Evolutionary conservation across 2,113 vertebrate species (phyloP).

Genomic region (Arizona elegans): DNA sequence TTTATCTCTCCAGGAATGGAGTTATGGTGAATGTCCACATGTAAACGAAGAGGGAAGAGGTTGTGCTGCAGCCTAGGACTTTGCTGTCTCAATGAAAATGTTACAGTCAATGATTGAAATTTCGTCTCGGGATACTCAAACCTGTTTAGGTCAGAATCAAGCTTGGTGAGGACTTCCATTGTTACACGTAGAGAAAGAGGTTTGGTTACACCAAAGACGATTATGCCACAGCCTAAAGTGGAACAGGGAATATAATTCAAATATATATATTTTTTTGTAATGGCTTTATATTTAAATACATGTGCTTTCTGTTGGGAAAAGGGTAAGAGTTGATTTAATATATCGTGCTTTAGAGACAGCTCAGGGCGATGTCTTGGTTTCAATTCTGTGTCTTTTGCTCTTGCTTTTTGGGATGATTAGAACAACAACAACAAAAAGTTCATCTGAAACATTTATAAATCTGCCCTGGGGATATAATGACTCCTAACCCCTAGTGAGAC

Average conservation of each 20-base stretch:
- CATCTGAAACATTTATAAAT: neutral
- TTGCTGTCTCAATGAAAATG: neutral
- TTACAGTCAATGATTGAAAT: slow-evolving; percentile 22
- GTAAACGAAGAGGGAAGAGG: neutral
- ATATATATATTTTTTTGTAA: neutral
- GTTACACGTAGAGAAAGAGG: slow-evolving; percentile 16
- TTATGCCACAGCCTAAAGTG: neutral
- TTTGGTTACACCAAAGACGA: neutral
- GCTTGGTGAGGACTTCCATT: neutral
- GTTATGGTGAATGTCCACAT: neutral
- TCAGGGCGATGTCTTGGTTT: neutral
- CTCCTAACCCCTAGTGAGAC: neutral
- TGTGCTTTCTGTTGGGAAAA: slow-evolving; percentile 31
- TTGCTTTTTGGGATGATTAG: slow-evolving; percentile 10
- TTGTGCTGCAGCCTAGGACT: neutral
- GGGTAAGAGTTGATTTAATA: slow-evolving; percentile 36
- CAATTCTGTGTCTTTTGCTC: neutral
- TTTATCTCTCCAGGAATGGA: neutral
- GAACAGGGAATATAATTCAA: neutral
- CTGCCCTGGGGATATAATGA: neutral
- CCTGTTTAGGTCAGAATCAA: slow-evolving; percentile 7
- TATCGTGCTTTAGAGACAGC: slow-evolving; percentile 24
- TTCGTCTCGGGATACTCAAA: neutral
- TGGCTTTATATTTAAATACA: slow-evolving; percentile 39
- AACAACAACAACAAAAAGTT: neutral